phyloP scores from a whole-genome alignment of 1,140 invertebrate genomes.

The Micrasema minimum region DNA sequence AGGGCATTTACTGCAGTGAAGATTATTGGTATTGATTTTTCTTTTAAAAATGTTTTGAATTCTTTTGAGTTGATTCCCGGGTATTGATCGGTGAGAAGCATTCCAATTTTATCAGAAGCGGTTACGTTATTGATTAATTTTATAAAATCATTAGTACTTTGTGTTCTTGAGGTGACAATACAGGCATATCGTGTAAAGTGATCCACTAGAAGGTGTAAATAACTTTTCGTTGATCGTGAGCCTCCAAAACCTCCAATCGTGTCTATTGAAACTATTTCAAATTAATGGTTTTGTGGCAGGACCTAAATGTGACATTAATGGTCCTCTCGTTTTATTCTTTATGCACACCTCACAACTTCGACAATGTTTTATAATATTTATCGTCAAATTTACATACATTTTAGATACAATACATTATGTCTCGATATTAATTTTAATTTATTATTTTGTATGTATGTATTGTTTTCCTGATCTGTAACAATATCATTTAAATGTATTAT shows the following conservation, averaged over 20 bases:
- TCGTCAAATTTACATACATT: not conserved
- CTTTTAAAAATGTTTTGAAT: not conserved
- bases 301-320: not conserved
- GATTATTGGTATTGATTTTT: not conserved
- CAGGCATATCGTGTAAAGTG: not conserved
- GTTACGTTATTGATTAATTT: not conserved
- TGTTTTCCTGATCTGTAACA: no score
- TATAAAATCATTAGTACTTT: conserved; percentile 4
- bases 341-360: not conserved
- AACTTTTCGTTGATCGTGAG: not conserved
- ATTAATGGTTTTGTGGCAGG: conserved; percentile 4
- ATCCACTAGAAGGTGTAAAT: no score
- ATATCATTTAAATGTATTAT: conserved; percentile 44
- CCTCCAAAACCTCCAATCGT: not conserved
- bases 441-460: not conserved
- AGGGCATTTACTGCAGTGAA: conserved; percentile 7
- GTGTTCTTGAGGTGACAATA: conserved; percentile 1
- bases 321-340: not conserved
- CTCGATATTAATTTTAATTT: not conserved
- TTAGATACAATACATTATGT: not conserved
- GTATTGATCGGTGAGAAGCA: conserved; percentile 5
- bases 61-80: not conserved
- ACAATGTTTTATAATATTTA: not conserved
- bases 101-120: not conserved
- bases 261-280: not conserved